Base-by-base conservation (phyloP, 2,888 invertebrate genomes). In the Drosophila lacicola region DNA sequence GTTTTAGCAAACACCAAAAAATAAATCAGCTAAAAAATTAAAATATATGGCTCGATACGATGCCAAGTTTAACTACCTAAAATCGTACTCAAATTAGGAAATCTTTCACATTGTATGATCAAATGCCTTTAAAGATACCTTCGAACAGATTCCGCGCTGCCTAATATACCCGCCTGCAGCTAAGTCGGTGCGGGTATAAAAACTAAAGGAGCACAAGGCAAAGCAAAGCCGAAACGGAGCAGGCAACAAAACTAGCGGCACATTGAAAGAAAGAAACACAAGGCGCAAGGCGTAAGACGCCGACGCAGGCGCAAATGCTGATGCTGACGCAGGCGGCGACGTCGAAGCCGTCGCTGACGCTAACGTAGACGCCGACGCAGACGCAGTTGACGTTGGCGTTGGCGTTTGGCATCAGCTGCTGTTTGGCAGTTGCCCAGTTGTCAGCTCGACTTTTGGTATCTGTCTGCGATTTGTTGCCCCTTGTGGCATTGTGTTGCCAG, bases 401-500 rank as follows among this genome's bases (percentile, higher is more conserved):
- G 53, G 37, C 63, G 69, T 67, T 54, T 53, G 68, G 68, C 68
- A 53, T 61, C 61, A 53, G 74, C 74, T 76, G 76, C 74, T 45
- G 74, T 72, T 75, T 74, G 75, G 66, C 75, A 58, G 70, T 66
- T 70, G 72, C 67, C 71, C 72, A 60, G 74, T 74, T 76, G 76
- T 67, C 74, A 72, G 76, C 53, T 76, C 56, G 54, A 54, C 65
- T 62, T 50, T 63, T 47, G 74, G 50, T 67, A 62, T 67, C 62
- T 71, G 55, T 29, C 53, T 49, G 37, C 37, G 60, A 75, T 75
- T 66, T 75, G 74, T 74, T 70, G 74, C 70, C 57, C 60, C 70
- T 62, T 74, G 75, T 69, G 74, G 75, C 74, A 74, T 68, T 76
- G 70, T 74, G 74, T 74, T 76, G 74, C 74, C 58, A 73, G 65